Conservation (phyloP, 2,888 invertebrate genomes). For the Leptogaster cylindrica region DNA sequence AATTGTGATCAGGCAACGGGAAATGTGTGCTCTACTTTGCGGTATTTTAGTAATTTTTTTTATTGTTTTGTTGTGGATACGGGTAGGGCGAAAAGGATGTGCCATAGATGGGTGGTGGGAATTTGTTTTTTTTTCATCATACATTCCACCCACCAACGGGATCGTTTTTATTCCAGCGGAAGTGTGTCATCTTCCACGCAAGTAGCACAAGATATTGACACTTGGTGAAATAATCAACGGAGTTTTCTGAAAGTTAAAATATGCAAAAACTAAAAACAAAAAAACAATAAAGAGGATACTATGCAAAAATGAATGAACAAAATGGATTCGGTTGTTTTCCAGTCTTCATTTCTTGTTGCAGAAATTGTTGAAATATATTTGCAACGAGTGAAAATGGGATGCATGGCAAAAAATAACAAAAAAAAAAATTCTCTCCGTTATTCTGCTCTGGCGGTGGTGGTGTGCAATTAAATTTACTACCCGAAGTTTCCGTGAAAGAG, state of each 20-base stretch:
- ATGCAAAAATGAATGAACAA: neutral
- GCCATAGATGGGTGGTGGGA: slow-evolving; percentile 4
- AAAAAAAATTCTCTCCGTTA: neutral
- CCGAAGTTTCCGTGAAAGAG: slow-evolving; percentile 9
- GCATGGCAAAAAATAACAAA: neutral
- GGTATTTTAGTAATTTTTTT: no score
- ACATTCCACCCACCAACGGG: neutral
- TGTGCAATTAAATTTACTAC: slow-evolving; percentile 15
- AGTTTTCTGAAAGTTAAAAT: neutral
- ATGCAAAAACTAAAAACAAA: neutral
- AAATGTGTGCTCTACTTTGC: no score
- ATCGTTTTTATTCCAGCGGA: slow-evolving; percentile 6
- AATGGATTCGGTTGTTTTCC: neutral
- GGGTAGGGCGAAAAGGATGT: no score
- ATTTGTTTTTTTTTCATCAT: neutral
- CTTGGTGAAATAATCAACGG: neutral
- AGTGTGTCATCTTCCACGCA: neutral
- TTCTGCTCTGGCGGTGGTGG: neutral
- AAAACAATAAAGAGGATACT: neutral
- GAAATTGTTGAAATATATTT: neutral
- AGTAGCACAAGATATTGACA: slow-evolving; percentile 10
- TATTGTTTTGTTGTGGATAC: no score
- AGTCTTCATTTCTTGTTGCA: neutral
- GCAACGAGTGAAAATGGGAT: neutral
- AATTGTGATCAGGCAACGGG: slow-evolving; percentile 8